Base-by-base conservation (phyloP, 2,888 invertebrate genomes). In the Hemicrepidius hirtus region DNA sequence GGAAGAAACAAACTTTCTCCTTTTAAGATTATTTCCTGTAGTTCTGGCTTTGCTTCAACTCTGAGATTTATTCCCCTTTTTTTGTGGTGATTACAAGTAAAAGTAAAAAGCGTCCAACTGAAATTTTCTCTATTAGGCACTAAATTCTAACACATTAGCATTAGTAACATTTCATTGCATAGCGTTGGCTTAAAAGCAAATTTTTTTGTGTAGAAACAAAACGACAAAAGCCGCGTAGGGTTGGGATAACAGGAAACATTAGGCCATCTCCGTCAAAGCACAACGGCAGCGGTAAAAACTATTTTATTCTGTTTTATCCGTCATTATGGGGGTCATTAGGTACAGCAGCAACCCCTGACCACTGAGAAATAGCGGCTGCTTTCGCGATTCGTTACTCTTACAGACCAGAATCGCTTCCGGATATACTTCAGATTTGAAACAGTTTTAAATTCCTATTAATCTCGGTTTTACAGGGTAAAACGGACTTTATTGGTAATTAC, bases 401-500 rank as follows among this genome's bases (percentile, higher is more conserved):
- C 0, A 21, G 57, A 10, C 13, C 18, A 57, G 57, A 57, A 57
- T 57, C 57, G 57, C 37, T 37, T 53, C 18, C 37, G 13, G 35
- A 57, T 37, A 63, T 44, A 28, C 24, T 55, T 64, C 37, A 35
- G 50, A 65, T 60, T 37, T 68, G 49, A 68, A 60, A 65, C 18
- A 49, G 28, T 37, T 68, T 62, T 68, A 69, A 55, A 63, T 69
- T 53, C 53, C 41, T 53, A 69, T 69, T 69, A 63, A 62, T 69
- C 69, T 62, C 53, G 55, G 55, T 63, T 69, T n/a, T 69, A 69
- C 50, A 63, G 32, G 55, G 41, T 63, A 46, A 60, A 63, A 41
- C 62, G 20, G 44, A 69, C 63, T 69, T 69, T 69, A 69, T 69
- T 44, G 69, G 69, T 63, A 63, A 69, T 69, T 69, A 67, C 57